Percentiles rank a stretch among this genome's conserved stretches.
phyloP scores from a whole-genome alignment of 1,140 invertebrate species.

The Helicoverpa armigera region DNA sequence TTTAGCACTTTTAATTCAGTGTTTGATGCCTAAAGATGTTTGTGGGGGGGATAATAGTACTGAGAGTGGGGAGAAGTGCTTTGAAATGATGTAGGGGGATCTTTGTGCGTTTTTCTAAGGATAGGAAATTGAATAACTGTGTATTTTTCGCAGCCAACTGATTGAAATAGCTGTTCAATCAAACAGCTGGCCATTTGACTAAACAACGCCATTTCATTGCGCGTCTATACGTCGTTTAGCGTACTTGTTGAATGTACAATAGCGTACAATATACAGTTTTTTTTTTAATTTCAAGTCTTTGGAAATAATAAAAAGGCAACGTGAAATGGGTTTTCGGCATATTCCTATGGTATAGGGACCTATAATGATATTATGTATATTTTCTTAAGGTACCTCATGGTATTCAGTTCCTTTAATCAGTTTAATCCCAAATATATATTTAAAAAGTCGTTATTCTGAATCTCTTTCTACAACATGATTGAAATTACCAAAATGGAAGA shows the following conservation, averaged over 20 bases:
- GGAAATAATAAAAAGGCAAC: background rate
- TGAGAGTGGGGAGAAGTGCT: constrained; percentile 60
- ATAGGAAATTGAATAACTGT: too few relatives aligned
- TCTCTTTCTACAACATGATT: background rate
- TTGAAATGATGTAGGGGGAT: constrained; percentile 61
- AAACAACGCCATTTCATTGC: too few relatives aligned
- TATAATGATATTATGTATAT: background rate
- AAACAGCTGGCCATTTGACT: too few relatives aligned
- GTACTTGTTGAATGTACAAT: too few relatives aligned
- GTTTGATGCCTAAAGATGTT: constrained; percentile 65
- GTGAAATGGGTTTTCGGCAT: background rate
- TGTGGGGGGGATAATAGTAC: constrained; percentile 56
- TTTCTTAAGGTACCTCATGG: background rate
- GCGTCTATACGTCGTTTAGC: too few relatives aligned
- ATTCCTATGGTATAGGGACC: constrained; percentile 23
- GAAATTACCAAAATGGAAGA: background rate
- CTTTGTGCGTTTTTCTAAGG: background rate
- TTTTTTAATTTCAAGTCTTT: too few relatives aligned
- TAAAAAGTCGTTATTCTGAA: background rate
- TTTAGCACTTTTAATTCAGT: constrained; percentile 70
- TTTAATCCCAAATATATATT: background rate
- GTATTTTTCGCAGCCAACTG: too few relatives aligned
- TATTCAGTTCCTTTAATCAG: background rate
- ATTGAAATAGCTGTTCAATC: too few relatives aligned
- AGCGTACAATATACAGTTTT: too few relatives aligned